Evolutionary conservation across 2,888 invertebrate genomes (phyloP).

Genomic region (Chymomyza caudatula): DNA sequence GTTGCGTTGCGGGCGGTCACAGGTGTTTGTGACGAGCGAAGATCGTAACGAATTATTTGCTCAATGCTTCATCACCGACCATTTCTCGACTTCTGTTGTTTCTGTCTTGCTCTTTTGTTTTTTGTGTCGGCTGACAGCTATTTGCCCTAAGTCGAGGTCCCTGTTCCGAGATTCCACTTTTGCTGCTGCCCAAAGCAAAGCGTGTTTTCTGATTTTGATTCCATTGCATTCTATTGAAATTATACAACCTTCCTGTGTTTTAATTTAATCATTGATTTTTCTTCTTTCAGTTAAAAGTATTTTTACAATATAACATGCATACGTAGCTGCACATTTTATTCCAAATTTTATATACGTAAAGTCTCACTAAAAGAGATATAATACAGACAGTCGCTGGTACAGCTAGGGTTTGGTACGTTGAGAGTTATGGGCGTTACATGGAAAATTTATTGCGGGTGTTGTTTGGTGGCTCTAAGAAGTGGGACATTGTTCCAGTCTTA

Average conservation of each 20-base stretch:
- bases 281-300: not conserved
- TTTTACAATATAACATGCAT: no score
- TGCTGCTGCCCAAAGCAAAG: constrained; percentile 55
- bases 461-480: no score
- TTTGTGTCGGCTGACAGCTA: constrained; percentile 9
- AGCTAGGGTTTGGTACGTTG: no score
- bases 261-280: constrained; percentile 18
- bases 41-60: constrained; percentile 1
- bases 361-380: no score
- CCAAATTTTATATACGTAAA: no score
- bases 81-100: constrained; percentile 4
- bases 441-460: no score
- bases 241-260: constrained; percentile 51
- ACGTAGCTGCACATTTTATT: no score
- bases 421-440: no score
- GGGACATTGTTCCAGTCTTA: no score
- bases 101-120: constrained; percentile 8
- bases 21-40: constrained; percentile 47
- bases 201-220: constrained; percentile 46
- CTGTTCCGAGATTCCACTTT: constrained; percentile 37
- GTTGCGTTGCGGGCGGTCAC: constrained; percentile 63
- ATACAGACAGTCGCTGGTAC: no score
- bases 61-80: constrained; percentile 2
- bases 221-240: constrained; percentile 59
- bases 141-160: constrained; percentile 30